Base-by-base conservation (phyloP, 2,888 invertebrate genomes). In the Leucania comma region DNA sequence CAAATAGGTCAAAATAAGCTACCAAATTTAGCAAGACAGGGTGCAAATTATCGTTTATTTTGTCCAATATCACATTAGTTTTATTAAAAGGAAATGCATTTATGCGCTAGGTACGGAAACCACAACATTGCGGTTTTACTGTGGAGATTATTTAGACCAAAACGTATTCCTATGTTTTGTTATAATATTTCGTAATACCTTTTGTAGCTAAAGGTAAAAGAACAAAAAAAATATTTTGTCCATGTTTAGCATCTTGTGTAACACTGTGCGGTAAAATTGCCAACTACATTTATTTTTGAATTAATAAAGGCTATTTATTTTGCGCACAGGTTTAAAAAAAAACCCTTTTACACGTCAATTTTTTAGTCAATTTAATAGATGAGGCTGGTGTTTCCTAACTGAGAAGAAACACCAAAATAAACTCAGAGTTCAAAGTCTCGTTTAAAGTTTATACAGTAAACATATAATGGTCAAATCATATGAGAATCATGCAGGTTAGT, bases 31-130 rank as follows among this genome's bases (percentile, higher is more conserved):
- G 12, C 50, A 69, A 80, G 68, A 65, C 20, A 61, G 54, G 67
- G 63, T 75, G 48, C 6, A 59, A 81, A 71, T 82, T 73, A 77
- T 68, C 24, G 62, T 76, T 69, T 67, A 72, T 75, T 80, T 84
- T 79, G 83, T 76, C 78, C 80, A 80, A 87, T 91, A 90, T 84
- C 76, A 86, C 86, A 88, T 90, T 91, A 89, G 90, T 91, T 90
- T 83, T 88, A 90, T 91, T 87, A 89, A 89, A 92, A 88, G 89
- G 90, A 89, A 90, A 91, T 91, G 89, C 89, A 88, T 92, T 90
- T 90, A 81, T 80, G 68, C 75, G 72, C 71, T 73, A 29, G 54
- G 54, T 9, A 71, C 65, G 67, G 61, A 48, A 48, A 68, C 92
- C 91, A 73, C 92, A 90, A 73, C 80, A 72, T 71, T 89, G 93